These are phyloP conservation scores for Carabus problematicus DNA, from an alignment of 2,888 invertebrate genomes.

Conservation along the genomic window DNA sequence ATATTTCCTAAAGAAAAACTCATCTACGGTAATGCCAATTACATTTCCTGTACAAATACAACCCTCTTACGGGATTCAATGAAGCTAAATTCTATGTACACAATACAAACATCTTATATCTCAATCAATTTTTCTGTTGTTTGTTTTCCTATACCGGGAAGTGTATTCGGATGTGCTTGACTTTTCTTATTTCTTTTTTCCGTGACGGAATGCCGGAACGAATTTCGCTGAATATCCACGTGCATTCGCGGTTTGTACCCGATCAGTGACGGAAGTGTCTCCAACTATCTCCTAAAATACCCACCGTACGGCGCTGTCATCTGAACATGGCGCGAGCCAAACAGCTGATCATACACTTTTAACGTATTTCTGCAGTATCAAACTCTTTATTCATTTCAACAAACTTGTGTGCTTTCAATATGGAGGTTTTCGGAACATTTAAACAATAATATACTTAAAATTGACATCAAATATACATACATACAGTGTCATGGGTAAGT, in stretches of 20 bases:
- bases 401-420: too few species aligned
- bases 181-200: slow-evolving; percentile 30
- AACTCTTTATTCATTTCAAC: too few species aligned
- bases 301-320: slow-evolving; percentile 12
- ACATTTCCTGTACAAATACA: too few species aligned
- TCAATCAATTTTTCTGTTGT: slow-evolving; percentile 38
- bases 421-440: too few species aligned
- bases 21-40: too few species aligned
- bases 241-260: slow-evolving; percentile 23
- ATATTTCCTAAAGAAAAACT: too few species aligned
- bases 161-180: slow-evolving; percentile 7
- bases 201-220: slow-evolving; percentile 32
- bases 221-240: slow-evolving; percentile 9
- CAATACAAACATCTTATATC: slow-evolving; percentile 28
- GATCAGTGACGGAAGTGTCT: slow-evolving; percentile 24
- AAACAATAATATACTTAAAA: too few species aligned
- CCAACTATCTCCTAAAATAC: slow-evolving; percentile 8
- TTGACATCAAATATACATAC: too few species aligned
- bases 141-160: slow-evolving; percentile 12
- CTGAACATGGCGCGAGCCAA: slow-evolving; percentile 18
- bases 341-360: slow-evolving; percentile 30
- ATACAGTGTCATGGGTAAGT: too few species aligned
- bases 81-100: slow-evolving; percentile 11
- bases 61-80: background rate
- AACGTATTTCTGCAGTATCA: background rate